These are phyloP conservation scores for Olivierus martensii DNA, from an alignment of 1,140 invertebrate genomes.

Conservation along the genomic window DNA sequence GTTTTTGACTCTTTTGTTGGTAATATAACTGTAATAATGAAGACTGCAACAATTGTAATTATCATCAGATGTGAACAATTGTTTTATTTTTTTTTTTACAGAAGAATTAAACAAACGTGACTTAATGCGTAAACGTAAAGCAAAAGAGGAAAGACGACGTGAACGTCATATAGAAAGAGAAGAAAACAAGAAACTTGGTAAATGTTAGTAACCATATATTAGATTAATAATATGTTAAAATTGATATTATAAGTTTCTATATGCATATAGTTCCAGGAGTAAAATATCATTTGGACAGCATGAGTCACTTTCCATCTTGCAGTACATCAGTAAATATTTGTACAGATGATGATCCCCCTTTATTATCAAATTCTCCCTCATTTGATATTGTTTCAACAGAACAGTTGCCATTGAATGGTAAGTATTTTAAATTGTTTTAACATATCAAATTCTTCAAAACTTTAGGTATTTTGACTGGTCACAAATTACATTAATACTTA, in stretches of 20 bases:
- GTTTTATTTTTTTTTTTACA: slow-evolving; percentile 10
- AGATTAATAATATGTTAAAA: no score
- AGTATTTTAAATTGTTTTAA: no score
- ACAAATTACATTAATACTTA: no score
- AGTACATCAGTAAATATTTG: background rate
- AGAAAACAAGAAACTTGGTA: slow-evolving; percentile 51
- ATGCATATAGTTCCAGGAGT: slow-evolving; percentile 34
- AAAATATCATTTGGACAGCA: slow-evolving; percentile 39
- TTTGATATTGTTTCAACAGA: no score
- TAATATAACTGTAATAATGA: background rate
- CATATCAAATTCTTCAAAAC: no score
- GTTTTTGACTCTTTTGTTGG: slow-evolving; percentile 5
- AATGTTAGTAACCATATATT: slow-evolving; percentile 20
- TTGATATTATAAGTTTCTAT: no score
- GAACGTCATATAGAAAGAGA: slow-evolving; percentile 53
- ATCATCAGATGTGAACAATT: no score
- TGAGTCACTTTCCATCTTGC: slow-evolving; percentile 45
- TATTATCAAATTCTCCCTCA: no score
- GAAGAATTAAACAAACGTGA: slow-evolving; percentile 50
- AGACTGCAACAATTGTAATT: no score
- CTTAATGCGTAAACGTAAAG: slow-evolving; percentile 43
- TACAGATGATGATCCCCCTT: no score
- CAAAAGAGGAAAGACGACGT: slow-evolving; percentile 49
- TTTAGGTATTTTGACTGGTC: no score
- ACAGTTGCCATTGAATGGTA: no score